Conservation (phyloP, 2,113 vertebrate genomes). For the Podiceps cristatus region DNA sequence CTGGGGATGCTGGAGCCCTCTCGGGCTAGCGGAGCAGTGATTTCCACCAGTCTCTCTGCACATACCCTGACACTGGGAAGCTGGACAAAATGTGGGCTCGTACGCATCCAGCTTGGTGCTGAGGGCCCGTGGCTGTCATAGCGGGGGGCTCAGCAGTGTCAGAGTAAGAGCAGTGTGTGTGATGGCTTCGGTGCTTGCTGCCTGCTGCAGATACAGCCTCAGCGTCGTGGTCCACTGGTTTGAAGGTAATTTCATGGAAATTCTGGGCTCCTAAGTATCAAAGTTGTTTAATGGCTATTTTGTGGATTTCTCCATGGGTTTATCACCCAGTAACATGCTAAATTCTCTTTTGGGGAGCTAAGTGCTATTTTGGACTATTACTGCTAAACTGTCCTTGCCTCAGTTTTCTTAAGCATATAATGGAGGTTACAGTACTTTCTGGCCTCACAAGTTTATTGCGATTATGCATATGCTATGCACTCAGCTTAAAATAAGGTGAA, state of each 20-base stretch:
- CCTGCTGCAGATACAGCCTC: background rate
- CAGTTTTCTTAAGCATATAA: background rate
- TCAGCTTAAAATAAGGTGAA: background rate
- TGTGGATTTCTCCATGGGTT: background rate
- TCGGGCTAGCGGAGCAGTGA: background rate
- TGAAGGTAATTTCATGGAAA: background rate
- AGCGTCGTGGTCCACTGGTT: fast-evolving
- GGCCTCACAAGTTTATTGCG: background rate
- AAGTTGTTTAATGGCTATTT: background rate
- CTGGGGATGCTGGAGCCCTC: background rate
- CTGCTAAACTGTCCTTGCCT: background rate
- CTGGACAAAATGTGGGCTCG: background rate
- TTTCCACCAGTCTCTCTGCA: background rate
- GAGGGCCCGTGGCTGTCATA: background rate
- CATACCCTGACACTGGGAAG: fast-evolving
- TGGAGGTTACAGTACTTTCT: background rate
- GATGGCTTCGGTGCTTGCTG: background rate
- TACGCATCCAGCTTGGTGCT: fast-evolving
- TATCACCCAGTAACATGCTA: background rate
- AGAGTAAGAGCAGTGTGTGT: background rate
- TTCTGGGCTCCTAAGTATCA: background rate
- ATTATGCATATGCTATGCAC: background rate
- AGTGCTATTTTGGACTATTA: background rate
- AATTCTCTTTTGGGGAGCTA: background rate
- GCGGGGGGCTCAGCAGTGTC: background rate